A percentile compares a stretch with the other conserved stretches of the same genome.
Evolutionary conservation across 2,113 vertebrate genomes (phyloP).

Genomic region (Varanus komodoensis): DNA sequence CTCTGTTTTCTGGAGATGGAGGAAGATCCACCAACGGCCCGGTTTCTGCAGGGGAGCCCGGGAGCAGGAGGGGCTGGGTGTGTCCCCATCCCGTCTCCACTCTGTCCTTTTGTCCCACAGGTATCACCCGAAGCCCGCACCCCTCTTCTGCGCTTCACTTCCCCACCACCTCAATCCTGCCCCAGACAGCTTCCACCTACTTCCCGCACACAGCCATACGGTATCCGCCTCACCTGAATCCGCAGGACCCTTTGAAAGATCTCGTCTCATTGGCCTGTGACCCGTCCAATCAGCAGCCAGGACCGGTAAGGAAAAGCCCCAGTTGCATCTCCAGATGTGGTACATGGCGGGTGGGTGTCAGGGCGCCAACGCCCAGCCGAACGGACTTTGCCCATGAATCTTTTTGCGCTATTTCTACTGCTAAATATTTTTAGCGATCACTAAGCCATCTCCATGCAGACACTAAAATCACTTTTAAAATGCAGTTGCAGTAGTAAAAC

Average conservation of each 20-base stretch:
- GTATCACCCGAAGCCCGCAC: slow-evolving; percentile 91
- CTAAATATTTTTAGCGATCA: no score
- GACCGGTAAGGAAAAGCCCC: slow-evolving; percentile 86
- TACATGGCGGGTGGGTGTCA: not conserved
- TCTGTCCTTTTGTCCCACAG: slow-evolving; percentile 59
- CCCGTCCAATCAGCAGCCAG: slow-evolving; percentile 90
- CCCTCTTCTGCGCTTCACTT: slow-evolving; percentile 95
- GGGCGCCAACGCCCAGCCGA: not conserved
- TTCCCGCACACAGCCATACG: slow-evolving; percentile 95
- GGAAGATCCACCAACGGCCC: no score
- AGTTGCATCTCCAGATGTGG: no score
- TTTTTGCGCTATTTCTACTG: no score
- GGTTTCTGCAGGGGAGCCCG: not conserved
- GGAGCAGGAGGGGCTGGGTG: not conserved
- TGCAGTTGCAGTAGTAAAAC: no score
- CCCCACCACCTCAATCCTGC: slow-evolving; percentile 88
- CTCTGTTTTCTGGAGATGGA: no score
- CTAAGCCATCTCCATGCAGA: no score
- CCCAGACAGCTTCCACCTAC: slow-evolving; percentile 89
- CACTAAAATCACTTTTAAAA: no score
- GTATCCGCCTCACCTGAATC: slow-evolving; percentile 94
- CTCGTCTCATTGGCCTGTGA: slow-evolving; percentile 96
- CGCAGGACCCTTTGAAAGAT: slow-evolving; percentile 96
- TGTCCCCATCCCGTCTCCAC: rapidly evolving
- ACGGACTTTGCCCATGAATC: no score